Evolutionary conservation across 2,797 vertebrate species (phyloP).

Genomic region (Salmo trutta): DNA sequence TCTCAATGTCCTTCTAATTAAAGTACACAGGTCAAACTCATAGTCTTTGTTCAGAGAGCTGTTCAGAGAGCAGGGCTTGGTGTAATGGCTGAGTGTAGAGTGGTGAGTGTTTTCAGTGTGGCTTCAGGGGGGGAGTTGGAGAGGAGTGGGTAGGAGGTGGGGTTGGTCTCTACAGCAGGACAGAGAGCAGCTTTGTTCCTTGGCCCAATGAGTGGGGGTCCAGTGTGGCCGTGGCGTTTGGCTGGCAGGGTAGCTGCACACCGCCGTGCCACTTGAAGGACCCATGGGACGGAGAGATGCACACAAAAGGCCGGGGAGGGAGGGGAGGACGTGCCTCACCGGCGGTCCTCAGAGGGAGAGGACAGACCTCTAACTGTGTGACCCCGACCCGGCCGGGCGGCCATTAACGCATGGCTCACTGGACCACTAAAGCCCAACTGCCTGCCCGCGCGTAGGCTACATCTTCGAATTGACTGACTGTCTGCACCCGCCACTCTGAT

Average conservation of each 20-base stretch:
- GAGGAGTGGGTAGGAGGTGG: neutral
- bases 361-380: slow-evolving; percentile 52
- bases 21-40: slow-evolving; percentile 30
- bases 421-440: slow-evolving; percentile 48
- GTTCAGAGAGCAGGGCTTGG: slow-evolving; percentile 13
- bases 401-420: slow-evolving; percentile 57
- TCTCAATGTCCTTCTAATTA: slow-evolving; percentile 20
- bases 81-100: slow-evolving; percentile 15
- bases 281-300: slow-evolving; percentile 4
- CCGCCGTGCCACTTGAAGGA: slow-evolving; percentile 24
- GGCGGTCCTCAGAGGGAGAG: slow-evolving; percentile 26
- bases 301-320: slow-evolving; percentile 7
- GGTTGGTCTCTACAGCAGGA: slow-evolving; percentile 19
- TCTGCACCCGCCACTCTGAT: no score
- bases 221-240: slow-evolving; percentile 34
- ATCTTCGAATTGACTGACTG: neutral
- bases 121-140: neutral
- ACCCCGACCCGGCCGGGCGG: slow-evolving; percentile 42
- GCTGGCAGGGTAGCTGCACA: slow-evolving; percentile 31
- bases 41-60: neutral
- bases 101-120: neutral
- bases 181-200: slow-evolving; percentile 50
- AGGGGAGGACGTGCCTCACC: slow-evolving; percentile 27
- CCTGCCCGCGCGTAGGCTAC: slow-evolving; percentile 15
- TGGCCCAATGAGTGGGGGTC: neutral